These are phyloP conservation scores for Rhyacophila brunnea DNA, from an alignment of 1,140 invertebrate species.

Conservation along the genomic window DNA sequence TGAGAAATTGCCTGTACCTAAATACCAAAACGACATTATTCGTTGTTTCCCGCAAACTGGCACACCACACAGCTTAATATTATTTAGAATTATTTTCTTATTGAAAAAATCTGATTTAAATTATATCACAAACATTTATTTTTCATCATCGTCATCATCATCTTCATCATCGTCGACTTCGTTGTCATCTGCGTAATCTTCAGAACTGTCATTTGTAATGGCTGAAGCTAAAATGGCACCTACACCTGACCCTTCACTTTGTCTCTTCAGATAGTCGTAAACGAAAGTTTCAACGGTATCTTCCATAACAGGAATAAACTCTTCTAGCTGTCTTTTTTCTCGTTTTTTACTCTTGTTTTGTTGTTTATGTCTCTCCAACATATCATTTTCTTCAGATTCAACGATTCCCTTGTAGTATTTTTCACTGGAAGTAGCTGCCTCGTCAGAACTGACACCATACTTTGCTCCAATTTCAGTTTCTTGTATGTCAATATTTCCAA, in stretches of 20 bases:
- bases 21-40: too few species aligned
- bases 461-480: slow-evolving; percentile 55
- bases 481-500: slow-evolving; percentile 53
- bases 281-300: slow-evolving; percentile 46
- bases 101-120: background rate
- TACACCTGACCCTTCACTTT: slow-evolving; percentile 42
- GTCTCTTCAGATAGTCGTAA: slow-evolving; percentile 44
- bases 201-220: slow-evolving; percentile 41
- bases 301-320: slow-evolving; percentile 46
- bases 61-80: too few species aligned
- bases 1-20: too few species aligned
- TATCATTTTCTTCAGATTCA: slow-evolving; percentile 50
- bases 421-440: slow-evolving; percentile 47
- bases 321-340: slow-evolving; percentile 44
- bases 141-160: slow-evolving; percentile 18
- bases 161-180: slow-evolving; percentile 35
- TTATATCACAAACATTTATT: slow-evolving; percentile 17
- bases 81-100: too few species aligned
- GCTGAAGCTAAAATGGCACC: slow-evolving; percentile 44
- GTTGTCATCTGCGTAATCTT: slow-evolving; percentile 37
- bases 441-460: slow-evolving; percentile 56
- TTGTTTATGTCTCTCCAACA: slow-evolving; percentile 40
- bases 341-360: slow-evolving; percentile 37
- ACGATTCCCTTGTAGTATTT: slow-evolving; percentile 60
- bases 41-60: too few species aligned